A percentile compares a stretch with the other conserved stretches of the same genome.
These are phyloP conservation scores for Tenodera sinensis DNA, from an alignment of 2,888 invertebrate genomes.

Conservation along the genomic window DNA sequence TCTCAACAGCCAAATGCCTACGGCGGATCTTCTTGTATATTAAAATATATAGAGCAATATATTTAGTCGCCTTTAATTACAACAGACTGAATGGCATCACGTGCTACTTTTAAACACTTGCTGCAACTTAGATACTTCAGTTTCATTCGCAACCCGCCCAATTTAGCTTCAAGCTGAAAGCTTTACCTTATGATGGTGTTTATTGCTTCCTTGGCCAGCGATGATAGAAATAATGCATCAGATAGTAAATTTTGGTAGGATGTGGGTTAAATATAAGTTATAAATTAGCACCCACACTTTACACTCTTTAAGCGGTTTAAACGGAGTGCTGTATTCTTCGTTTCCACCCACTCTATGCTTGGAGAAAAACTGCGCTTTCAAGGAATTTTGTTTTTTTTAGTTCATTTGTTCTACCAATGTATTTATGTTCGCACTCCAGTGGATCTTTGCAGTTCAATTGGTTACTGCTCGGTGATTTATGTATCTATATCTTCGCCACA, in stretches of 20 bases:
- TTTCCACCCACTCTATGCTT: too few species aligned
- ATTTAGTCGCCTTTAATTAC: background rate
- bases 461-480: too few species aligned
- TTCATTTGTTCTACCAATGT: too few species aligned
- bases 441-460: too few species aligned
- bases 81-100: background rate
- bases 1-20: background rate
- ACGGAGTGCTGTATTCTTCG: too few species aligned
- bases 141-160: background rate
- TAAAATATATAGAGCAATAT: background rate
- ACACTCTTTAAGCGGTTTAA: too few species aligned
- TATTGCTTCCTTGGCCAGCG: background rate
- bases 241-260: background rate
- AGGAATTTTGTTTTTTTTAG: too few species aligned
- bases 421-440: too few species aligned
- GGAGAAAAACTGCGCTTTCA: too few species aligned
- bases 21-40: background rate
- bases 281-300: too few species aligned
- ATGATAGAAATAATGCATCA: background rate
- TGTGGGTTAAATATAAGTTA: too few species aligned
- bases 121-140: background rate
- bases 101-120: background rate
- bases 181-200: background rate
- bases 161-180: background rate
- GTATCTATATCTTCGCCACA: too few species aligned